phyloP scores from a whole-genome alignment of 2,888 invertebrate genomes.

The Orthonychiurus folsomi region DNA sequence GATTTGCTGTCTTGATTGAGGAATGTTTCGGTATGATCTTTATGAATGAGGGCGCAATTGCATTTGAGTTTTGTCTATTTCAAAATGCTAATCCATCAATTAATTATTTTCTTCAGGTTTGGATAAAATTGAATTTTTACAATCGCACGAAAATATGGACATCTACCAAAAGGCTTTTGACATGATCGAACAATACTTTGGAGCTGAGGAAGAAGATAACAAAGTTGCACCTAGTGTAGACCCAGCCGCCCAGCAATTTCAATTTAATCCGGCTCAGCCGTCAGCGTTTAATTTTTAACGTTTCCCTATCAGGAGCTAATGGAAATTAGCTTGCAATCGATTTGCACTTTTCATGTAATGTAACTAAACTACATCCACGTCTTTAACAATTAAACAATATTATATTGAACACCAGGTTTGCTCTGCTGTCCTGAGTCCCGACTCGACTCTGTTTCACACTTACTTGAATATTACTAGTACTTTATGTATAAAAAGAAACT shows the following conservation, averaged over 20 bases:
- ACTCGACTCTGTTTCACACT: no score
- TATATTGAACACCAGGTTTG: no score
- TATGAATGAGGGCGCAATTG: no score
- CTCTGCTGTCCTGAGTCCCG: no score
- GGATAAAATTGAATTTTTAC: slow-evolving; percentile 95
- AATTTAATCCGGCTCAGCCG: slow-evolving; percentile 47
- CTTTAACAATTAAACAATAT: no score
- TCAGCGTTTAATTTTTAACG: slow-evolving; percentile 33
- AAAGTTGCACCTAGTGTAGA: slow-evolving; percentile 70
- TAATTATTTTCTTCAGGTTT: slow-evolving; percentile 55
- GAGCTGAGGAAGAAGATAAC: slow-evolving; percentile 68
- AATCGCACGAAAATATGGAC: slow-evolving; percentile 92
- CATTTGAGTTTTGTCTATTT: not conserved
- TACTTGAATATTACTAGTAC: no score
- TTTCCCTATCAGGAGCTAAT: slow-evolving; percentile 8
- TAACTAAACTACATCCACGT: no score
- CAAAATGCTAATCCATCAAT: not conserved
- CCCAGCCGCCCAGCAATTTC: slow-evolving; percentile 62
- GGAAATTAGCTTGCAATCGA: slow-evolving; percentile 7
- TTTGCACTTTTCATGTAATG: not conserved
- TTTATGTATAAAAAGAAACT: no score
- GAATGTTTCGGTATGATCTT: slow-evolving; percentile 90
- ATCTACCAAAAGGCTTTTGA: slow-evolving; percentile 95
- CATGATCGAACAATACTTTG: slow-evolving; percentile 92
- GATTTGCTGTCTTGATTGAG: slow-evolving; percentile 82